These are phyloP conservation scores for Campoplex capitator DNA, from an alignment of 2,888 invertebrate genomes.

Conservation along the genomic window DNA sequence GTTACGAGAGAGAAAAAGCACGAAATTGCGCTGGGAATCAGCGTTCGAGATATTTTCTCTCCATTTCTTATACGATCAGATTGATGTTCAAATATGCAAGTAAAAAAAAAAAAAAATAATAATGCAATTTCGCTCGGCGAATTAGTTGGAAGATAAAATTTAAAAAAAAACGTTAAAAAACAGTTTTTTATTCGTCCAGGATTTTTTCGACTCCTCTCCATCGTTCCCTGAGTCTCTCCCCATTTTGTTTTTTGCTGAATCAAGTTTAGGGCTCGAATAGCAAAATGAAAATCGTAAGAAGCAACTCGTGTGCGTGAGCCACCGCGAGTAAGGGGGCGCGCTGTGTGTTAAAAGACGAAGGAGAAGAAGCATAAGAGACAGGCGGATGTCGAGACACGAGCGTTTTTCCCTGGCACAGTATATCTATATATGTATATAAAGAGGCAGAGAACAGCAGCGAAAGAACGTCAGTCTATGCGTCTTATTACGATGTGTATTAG, in stretches of 20 bases:
- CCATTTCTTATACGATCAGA: not conserved
- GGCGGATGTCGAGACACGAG: constrained; percentile 42
- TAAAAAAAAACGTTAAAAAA: not conserved
- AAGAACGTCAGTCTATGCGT: constrained; percentile 27
- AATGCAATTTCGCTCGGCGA: not conserved
- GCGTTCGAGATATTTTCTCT: not conserved
- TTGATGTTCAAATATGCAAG: not conserved
- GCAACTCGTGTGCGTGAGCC: constrained; percentile 45
- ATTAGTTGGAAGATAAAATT: not conserved
- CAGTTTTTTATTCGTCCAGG: not conserved
- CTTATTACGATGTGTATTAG: constrained; percentile 18
- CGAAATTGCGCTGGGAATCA: not conserved
- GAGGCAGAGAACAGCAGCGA: constrained; percentile 8
- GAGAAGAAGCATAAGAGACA: constrained; percentile 14
- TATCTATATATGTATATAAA: not conserved
- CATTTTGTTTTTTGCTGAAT: not conserved
- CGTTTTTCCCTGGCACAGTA: constrained; percentile 18
- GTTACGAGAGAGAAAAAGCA: not conserved
- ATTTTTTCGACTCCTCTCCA: not conserved
- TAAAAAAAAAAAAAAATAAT: not conserved
- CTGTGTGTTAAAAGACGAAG: constrained; percentile 24
- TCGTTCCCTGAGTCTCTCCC: not conserved
- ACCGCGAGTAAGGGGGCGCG: constrained; percentile 60
- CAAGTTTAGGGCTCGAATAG: constrained; percentile 20
- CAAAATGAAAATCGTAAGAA: constrained; percentile 73